Conservation (phyloP, 2,888 invertebrate species). For the Tinea trinotella region DNA sequence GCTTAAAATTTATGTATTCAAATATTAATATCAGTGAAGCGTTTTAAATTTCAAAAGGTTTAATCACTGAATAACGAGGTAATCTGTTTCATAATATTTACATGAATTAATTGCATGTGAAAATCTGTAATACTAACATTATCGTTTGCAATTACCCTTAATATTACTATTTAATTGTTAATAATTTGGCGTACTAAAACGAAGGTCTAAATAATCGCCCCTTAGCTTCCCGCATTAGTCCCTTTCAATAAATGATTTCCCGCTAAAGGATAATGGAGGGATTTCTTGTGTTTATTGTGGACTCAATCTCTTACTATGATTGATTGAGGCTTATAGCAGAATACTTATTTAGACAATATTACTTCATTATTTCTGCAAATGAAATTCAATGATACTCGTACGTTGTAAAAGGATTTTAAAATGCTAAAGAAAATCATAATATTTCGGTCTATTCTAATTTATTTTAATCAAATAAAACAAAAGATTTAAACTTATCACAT, state of each 20-base stretch:
- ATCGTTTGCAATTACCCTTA: background rate
- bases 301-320: constrained; percentile 48
- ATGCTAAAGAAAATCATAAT: too few relatives aligned
- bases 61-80: background rate
- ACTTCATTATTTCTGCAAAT: constrained; percentile 14
- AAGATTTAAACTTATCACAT: constrained; percentile 11
- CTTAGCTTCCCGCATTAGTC: constrained; percentile 17
- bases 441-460: too few relatives aligned
- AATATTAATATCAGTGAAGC: background rate
- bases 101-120: too few relatives aligned
- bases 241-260: constrained; percentile 45
- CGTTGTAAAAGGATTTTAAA: too few relatives aligned
- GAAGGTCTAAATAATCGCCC: constrained; percentile 17
- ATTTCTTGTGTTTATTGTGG: constrained; percentile 53
- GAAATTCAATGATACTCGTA: background rate
- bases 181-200: constrained; percentile 12
- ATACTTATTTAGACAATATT: background rate
- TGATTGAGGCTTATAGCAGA: constrained; percentile 45
- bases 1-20: background rate
- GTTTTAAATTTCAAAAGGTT: background rate
- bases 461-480: background rate
- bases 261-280: constrained; percentile 44
- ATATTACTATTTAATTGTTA: constrained; percentile 6
- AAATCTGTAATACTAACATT: too few relatives aligned
- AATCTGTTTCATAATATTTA: too few relatives aligned